A percentile compares a stretch with the other conserved stretches of the same genome.
phyloP scores from a whole-genome alignment of 2,888 invertebrate genomes.

The Gnatocerus cornutus region DNA sequence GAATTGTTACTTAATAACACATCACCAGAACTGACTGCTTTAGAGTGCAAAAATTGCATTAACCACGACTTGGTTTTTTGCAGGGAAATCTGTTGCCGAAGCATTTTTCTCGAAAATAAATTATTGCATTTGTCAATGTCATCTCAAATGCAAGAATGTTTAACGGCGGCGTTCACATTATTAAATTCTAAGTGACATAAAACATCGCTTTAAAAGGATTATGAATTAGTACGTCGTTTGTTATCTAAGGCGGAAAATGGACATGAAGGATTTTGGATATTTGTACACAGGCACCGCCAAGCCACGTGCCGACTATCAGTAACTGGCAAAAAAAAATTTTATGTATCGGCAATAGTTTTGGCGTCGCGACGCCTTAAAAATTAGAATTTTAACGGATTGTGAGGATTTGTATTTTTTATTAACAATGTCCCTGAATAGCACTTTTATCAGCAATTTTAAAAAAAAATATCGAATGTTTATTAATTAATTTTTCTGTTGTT shows the following conservation, averaged over 20 bases:
- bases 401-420: no score
- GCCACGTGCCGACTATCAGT: no score
- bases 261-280: slow-evolving; percentile 4
- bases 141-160: slow-evolving; percentile 15
- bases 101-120: slow-evolving; percentile 20
- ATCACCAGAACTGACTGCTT: slow-evolving; percentile 1
- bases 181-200: slow-evolving; percentile 24
- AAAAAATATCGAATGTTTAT: no score
- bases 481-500: no score
- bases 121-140: slow-evolving; percentile 32
- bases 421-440: no score
- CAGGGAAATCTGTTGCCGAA: slow-evolving; percentile 10
- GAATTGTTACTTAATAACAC: slow-evolving; percentile 29
- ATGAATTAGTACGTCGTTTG: slow-evolving; percentile 20
- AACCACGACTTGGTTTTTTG: slow-evolving; percentile 7
- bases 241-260: not conserved
- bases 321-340: no score
- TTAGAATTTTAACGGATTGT: no score
- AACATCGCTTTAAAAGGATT: slow-evolving; percentile 23
- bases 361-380: no score
- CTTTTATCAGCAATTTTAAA: no score
- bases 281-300: no score
- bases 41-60: slow-evolving; percentile 7
- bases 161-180: slow-evolving; percentile 9
- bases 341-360: no score